phyloP scores from a whole-genome alignment of 2,888 invertebrate genomes.

The Caradrina kadenii region DNA sequence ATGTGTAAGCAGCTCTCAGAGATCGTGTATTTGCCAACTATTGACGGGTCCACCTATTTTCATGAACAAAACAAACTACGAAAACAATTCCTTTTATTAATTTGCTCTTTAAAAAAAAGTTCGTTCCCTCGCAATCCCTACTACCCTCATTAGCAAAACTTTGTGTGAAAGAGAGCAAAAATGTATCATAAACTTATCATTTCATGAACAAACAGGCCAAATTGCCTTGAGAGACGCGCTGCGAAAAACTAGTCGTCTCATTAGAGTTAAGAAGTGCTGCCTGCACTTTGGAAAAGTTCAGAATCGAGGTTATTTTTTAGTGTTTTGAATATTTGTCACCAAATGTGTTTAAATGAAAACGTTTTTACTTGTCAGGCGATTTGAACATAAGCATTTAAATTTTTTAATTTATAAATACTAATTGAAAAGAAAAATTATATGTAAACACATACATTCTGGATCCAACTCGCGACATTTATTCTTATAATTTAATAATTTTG shows the following conservation, averaged over 20 bases:
- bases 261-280: conserved; percentile 60
- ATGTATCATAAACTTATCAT: conserved; percentile 64
- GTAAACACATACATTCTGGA: too few relatives aligned
- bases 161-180: conserved; percentile 48
- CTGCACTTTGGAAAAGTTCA: conserved; percentile 46
- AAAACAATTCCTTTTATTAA: not conserved
- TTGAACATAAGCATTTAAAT: not conserved
- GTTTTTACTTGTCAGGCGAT: not conserved
- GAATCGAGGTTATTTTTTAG: conserved; percentile 28
- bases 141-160: conserved; percentile 61
- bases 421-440: too few relatives aligned
- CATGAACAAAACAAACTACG: not conserved
- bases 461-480: too few relatives aligned
- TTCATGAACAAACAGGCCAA: conserved; percentile 57
- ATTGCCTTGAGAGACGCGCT: conserved; percentile 54
- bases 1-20: too few relatives aligned
- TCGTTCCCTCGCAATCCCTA: conserved; percentile 4
- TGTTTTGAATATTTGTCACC: conserved; percentile 17
- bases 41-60: not conserved
- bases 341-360: conserved; percentile 7
- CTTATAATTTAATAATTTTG: too few relatives aligned
- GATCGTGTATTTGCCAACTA: not conserved
- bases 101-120: not conserved
- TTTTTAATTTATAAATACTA: not conserved
- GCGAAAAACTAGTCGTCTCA: conserved; percentile 55